These are phyloP conservation scores for Cathartes aura DNA, from an alignment of 2,113 vertebrate species.

Conservation along the genomic window DNA sequence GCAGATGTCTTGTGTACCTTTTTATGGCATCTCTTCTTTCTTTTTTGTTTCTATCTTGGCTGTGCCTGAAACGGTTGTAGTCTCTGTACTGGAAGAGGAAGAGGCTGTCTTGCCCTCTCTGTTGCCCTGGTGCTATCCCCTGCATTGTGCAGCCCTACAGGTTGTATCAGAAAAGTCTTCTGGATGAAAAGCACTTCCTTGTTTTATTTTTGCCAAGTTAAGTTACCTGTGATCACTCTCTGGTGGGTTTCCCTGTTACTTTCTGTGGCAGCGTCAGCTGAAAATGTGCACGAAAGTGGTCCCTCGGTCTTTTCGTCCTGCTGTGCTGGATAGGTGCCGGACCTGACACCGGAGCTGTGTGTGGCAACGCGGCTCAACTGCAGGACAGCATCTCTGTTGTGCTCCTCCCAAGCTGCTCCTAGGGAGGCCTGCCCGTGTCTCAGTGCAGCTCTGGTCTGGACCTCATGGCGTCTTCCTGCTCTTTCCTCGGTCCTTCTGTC, in stretches of 20 bases:
- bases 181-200: neutral
- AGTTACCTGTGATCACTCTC: neutral
- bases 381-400: neutral
- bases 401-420: neutral
- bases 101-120: neutral
- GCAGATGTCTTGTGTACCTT: neutral
- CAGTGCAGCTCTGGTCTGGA: fast-evolving
- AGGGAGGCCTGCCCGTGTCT: fast-evolving
- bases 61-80: neutral
- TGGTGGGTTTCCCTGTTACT: neutral
- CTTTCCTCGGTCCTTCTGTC: neutral
- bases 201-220: neutral
- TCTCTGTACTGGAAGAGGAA: neutral
- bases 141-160: neutral
- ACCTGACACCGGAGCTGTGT: fast-evolving
- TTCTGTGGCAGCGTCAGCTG: neutral
- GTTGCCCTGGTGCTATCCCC: neutral
- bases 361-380: neutral
- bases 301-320: fast-evolving
- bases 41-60: neutral
- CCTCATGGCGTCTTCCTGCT: fast-evolving
- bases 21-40: neutral
- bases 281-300: fast-evolving
- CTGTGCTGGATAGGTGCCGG: neutral
- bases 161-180: neutral